phyloP scores from a whole-genome alignment of 2,113 vertebrate genomes.

The Stegostoma tigrinum region DNA sequence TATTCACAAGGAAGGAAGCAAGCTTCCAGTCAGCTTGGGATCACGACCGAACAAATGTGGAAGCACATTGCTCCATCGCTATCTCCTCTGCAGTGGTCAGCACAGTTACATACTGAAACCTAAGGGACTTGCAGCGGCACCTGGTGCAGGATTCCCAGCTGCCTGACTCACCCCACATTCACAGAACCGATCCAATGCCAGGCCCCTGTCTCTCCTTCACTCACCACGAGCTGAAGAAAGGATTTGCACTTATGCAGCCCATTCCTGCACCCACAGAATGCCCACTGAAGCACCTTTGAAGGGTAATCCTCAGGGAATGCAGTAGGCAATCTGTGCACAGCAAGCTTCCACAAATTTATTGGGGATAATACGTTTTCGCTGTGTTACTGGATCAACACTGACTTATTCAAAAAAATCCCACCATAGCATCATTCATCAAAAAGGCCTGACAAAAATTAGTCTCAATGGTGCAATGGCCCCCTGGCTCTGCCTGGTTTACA shows the following conservation, averaged over 20 bases:
- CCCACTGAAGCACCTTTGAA: too few relatives aligned
- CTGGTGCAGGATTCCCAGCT: background rate
- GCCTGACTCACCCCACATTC: background rate
- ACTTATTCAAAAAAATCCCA: too few relatives aligned
- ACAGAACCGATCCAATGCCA: background rate
- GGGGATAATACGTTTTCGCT: too few relatives aligned
- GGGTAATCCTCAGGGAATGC: too few relatives aligned
- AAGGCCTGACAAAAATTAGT: too few relatives aligned
- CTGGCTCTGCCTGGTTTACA: background rate
- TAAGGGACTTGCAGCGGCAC: background rate
- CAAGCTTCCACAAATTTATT: too few relatives aligned
- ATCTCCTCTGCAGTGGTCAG: background rate
- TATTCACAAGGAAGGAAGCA: background rate
- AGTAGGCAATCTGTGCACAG: too few relatives aligned
- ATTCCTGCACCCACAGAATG: background rate
- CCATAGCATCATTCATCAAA: too few relatives aligned
- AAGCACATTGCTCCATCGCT: background rate
- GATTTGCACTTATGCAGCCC: background rate
- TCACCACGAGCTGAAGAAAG: background rate
- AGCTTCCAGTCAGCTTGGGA: background rate
- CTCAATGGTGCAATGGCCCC: background rate
- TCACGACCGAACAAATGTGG: conserved; percentile 1
- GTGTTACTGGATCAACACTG: too few relatives aligned
- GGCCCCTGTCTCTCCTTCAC: background rate
- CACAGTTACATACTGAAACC: background rate